phyloP scores from a whole-genome alignment of 2,797 vertebrate species.

The Sibirionetta formosa region DNA sequence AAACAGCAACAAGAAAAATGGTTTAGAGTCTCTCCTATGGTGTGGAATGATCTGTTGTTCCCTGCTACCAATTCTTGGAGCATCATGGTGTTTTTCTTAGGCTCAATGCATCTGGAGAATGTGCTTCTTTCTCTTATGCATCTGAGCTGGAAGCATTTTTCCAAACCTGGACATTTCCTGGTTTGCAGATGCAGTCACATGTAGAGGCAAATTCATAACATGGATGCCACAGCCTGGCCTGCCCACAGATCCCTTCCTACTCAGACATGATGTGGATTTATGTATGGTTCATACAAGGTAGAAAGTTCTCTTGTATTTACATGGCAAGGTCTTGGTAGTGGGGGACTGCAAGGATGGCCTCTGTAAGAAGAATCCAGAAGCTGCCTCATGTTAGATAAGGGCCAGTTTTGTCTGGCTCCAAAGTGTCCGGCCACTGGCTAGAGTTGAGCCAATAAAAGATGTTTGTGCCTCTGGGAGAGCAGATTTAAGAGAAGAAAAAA shows the following conservation, averaged over 20 bases:
- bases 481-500: no score
- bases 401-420: no score
- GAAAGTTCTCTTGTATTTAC: not conserved
- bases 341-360: no score
- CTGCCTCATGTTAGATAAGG: no score
- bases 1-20: not conserved
- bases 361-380: no score
- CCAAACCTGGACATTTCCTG: not conserved
- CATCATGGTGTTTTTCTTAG: not conserved
- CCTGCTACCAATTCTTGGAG: not conserved
- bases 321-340: no score
- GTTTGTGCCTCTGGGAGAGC: no score
- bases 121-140: no score
- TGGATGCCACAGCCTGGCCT: not conserved
- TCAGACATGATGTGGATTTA: not conserved
- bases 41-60: fast-evolving
- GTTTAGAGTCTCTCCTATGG: not conserved
- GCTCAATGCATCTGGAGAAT: not conserved
- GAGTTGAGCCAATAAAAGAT: no score
- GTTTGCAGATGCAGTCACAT: not conserved
- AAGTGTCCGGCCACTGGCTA: no score
- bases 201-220: fast-evolving
- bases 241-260: not conserved
- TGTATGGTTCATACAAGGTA: not conserved
- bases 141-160: not conserved